Percentiles rank a stretch among this genome's conserved stretches.
These are phyloP conservation scores for Drosophila pseudoobscura DNA, from an alignment of 1,140 invertebrate species.

Conservation along the genomic window DNA sequence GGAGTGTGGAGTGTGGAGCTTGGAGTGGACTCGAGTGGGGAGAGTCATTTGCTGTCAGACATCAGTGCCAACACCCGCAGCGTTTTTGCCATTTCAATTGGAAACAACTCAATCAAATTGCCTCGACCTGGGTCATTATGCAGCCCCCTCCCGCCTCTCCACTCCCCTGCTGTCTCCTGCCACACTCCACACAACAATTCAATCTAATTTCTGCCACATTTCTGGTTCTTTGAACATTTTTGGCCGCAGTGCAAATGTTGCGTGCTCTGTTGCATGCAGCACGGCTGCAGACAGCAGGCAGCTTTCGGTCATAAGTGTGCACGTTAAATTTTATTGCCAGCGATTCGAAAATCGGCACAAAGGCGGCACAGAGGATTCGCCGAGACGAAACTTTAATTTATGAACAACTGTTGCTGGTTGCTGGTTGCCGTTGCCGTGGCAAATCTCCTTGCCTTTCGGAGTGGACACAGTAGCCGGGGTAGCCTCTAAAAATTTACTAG, in stretches of 20 bases:
- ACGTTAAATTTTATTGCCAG: constrained; percentile 73
- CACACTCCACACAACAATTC: constrained; percentile 48
- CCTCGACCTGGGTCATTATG: constrained; percentile 67
- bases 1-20: background rate
- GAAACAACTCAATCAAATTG: constrained; percentile 82
- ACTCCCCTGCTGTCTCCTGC: background rate
- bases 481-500: constrained; percentile 59
- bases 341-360: constrained; percentile 56
- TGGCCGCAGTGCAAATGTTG: constrained; percentile 54
- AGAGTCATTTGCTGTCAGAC: constrained; percentile 45
- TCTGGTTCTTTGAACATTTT: constrained; percentile 64
- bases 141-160: background rate
- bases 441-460: constrained; percentile 6
- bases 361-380: constrained; percentile 14
- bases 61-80: constrained; percentile 80
- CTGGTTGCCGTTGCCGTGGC: constrained; percentile 7
- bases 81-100: constrained; percentile 75
- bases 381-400: constrained; percentile 55
- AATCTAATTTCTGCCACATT: constrained; percentile 74
- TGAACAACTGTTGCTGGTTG: constrained; percentile 53
- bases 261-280: constrained; percentile 42
- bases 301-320: constrained; percentile 59
- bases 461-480: constrained; percentile 41
- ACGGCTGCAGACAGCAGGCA: constrained; percentile 1
- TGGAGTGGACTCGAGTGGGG: constrained; percentile 19